Evolutionary conservation across 2,113 vertebrate genomes (phyloP), one percentile per base, ranked within the genome.

Genomic region (Neotoma lepida): DNA sequence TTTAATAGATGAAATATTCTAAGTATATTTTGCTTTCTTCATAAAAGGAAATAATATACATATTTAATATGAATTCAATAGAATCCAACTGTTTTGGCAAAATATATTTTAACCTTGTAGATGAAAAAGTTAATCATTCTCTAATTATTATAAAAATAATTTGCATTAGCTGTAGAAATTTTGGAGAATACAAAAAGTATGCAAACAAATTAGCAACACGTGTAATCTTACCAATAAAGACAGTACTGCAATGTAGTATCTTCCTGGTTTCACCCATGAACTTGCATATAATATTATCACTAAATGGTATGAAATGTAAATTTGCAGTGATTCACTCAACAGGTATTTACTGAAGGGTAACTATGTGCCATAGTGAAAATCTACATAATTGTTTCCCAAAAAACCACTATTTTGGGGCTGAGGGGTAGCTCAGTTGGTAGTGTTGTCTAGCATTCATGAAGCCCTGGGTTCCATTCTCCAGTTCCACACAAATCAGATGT

Each of bases 11-110:
- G 14, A 86, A 93, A 15, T 24, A 8, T 35, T 28, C 61, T 94
- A 15, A 71, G 13, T 41, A 70, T 82, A 93, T 78, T 73, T 51
- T 64, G n/a, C 20, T 77, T 91, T 80, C n/a, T 84, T 89, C 58
- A 93, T 70, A 84, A 64, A 78, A 15, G 22, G 2, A 95, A 82
- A 80, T 93, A 51, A 76, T 14, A 33, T 76, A 44, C 6, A 86
- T 51, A 92, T 78, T 87, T 77, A 92, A 84, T 28, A 73, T 68
- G 33, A 93, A 78, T 49, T 85, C 88, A 17, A 49, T 46, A 89
- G 15, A 87, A n/a, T 7, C 15, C 18, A 87, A 91, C 46, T 95
- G 9, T 76, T 95, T 89, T 91, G 17, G 66, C 8, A 35, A 86
- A 9, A 54, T 68, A 39, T 20, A 87, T 56, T 93, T 77, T 58